Conservation (phyloP, 2,888 invertebrate genomes). For the Notodonta dromedarius region DNA sequence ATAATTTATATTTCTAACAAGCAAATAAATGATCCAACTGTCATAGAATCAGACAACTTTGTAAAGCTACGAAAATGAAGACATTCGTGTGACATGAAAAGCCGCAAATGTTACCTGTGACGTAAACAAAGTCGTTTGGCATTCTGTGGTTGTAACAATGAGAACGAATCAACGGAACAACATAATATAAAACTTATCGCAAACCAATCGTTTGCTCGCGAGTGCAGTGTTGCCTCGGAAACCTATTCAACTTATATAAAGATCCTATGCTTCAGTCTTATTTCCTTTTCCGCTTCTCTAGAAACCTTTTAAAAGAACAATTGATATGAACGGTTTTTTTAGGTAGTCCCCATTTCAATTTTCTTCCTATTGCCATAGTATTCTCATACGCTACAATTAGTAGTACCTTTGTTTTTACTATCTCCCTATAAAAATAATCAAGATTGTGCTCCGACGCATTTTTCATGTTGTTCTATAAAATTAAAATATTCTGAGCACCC, state of each 20-base stretch:
- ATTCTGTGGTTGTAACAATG: neutral
- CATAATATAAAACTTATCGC: conserved; percentile 2
- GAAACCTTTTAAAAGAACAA: neutral
- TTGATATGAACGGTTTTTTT: too few species aligned
- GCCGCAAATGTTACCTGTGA: too few species aligned
- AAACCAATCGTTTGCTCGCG: conserved; percentile 19
- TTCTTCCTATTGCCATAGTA: too few species aligned
- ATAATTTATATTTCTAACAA: too few species aligned
- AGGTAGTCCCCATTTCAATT: too few species aligned
- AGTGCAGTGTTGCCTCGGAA: conserved; percentile 19
- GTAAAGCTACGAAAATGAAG: too few species aligned
- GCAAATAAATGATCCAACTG: too few species aligned
- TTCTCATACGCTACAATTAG: too few species aligned
- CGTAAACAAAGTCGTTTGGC: neutral
- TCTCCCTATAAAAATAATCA: neutral
- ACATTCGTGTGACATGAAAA: too few species aligned
- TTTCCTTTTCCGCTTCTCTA: conserved; percentile 13
- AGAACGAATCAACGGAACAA: neutral
- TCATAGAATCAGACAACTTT: too few species aligned
- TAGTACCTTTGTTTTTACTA: too few species aligned
- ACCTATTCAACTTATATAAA: conserved; percentile 29
- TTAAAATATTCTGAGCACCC: neutral
- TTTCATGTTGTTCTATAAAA: neutral
- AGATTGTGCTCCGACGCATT: too few species aligned
- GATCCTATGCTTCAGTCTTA: conserved; percentile 11